Conservation (phyloP, 2,888 invertebrate species). For the Patella depressa region DNA sequence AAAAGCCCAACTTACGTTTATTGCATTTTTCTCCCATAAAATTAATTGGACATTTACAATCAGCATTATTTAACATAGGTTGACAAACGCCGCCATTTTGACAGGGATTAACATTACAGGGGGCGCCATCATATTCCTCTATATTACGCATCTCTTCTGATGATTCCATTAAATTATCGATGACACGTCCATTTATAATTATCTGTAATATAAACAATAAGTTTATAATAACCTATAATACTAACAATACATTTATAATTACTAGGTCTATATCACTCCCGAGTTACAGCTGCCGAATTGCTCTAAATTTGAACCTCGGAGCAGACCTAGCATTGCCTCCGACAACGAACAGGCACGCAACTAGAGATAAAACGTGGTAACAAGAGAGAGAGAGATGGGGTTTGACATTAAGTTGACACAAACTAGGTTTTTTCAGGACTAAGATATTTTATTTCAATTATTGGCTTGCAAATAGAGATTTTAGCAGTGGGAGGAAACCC, state of each 20-base stretch:
- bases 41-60: slow-evolving; percentile 83
- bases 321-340: too few relatives aligned
- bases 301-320: too few relatives aligned
- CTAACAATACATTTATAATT: too few relatives aligned
- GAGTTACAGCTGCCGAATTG: too few relatives aligned
- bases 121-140: slow-evolving; percentile 75
- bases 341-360: background rate
- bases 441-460: too few relatives aligned
- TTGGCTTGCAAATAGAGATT: too few relatives aligned
- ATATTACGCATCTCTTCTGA: slow-evolving; percentile 72
- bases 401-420: too few relatives aligned
- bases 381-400: background rate
- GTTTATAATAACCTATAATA: too few relatives aligned
- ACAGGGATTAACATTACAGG: slow-evolving; percentile 73
- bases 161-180: slow-evolving; percentile 70
- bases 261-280: too few relatives aligned
- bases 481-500: too few relatives aligned
- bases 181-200: slow-evolving; percentile 63
- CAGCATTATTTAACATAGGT: slow-evolving; percentile 83
- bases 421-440: too few relatives aligned
- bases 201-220: slow-evolving; percentile 26
- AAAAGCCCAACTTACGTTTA: slow-evolving; percentile 75
- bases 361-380: background rate
- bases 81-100: slow-evolving; percentile 86
- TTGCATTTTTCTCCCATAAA: slow-evolving; percentile 86